Evolutionary conservation across 2,113 vertebrate species (phyloP).

Genomic region (Melanerpes formicivorus): DNA sequence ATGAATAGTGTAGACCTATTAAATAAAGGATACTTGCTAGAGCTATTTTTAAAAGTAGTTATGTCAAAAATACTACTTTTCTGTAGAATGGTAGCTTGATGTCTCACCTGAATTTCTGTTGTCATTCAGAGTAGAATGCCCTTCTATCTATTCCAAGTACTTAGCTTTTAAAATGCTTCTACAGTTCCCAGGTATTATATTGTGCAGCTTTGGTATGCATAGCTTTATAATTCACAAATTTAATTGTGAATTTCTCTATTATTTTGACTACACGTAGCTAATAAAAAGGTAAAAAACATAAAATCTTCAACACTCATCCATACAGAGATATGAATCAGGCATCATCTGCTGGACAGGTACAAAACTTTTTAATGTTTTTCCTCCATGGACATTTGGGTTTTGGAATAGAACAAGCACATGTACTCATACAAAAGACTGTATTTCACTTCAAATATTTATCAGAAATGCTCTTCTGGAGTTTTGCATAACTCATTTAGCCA

Average conservation of each 20-base stretch:
- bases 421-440: background rate
- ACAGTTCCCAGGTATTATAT: background rate
- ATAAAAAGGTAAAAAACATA: background rate
- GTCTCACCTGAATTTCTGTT: constrained; percentile 30
- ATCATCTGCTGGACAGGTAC: background rate
- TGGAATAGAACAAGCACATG: background rate
- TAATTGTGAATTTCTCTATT: background rate
- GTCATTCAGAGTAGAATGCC: constrained; percentile 26
- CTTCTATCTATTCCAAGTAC: background rate
- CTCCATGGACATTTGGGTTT: background rate
- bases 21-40: constrained; percentile 37
- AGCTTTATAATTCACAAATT: background rate
- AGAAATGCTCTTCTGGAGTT: background rate
- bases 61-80: constrained; percentile 26
- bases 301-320: background rate
- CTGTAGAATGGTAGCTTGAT: constrained; percentile 10
- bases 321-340: background rate
- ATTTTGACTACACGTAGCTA: background rate
- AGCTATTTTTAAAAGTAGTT: constrained; percentile 25
- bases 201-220: background rate
- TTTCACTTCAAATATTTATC: background rate
- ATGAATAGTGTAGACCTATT: background rate
- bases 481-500: background rate
- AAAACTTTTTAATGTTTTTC: background rate
- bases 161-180: background rate